Base-by-base conservation (phyloP, 1,140 invertebrate genomes). In the Lepeophtheirus salmonis region DNA sequence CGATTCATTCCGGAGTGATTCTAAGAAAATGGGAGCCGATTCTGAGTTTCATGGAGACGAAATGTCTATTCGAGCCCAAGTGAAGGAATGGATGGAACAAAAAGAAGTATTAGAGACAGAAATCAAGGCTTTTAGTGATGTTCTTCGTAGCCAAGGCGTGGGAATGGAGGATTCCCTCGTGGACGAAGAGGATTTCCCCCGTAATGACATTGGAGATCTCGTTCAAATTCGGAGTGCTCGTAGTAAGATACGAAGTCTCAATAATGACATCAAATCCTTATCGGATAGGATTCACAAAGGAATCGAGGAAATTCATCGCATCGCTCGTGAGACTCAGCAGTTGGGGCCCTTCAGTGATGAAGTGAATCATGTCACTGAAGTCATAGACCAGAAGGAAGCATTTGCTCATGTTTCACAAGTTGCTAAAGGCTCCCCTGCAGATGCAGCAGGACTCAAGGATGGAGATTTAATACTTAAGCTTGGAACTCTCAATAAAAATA, bases 141-240 rank as follows among this genome's bases (percentile, higher is more conserved):
- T 57, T 13, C 16, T 57, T n/a, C 25, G 24, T 14, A 57, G 23
- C 30, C 56, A 60, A 17, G 48, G 48, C 70, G 79, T 94, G 57
- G 86, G 86, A 6, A 88, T 96, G 86, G 73, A 74, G 18, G 89
- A 87, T 14, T 72, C 83, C n/a, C 68, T 97, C 50, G 80, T 95
- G 1, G 91, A 96, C 70, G 63, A 64, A 1, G 82, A 92, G 66
- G 89, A 86, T 1, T 96, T 78, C 74, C 91, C 91, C 0, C 73
- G 88, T 50, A 79, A 78, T 65, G 86, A 91, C 67, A 84, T 97
- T 64, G 30, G 30, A n/a, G 89, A 96, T 72, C 80, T 95, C 4
- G 88, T 88, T 69, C 82, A 88, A 76, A 84, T 96, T 0, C 75
- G 90, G 60, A 79, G 84, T 70, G 55, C 55, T 23, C 53, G 53